Evolutionary conservation across 2,113 vertebrate species (phyloP), one percentile per base, ranked within the genome.

Genomic region (Podilymbus podiceps): DNA sequence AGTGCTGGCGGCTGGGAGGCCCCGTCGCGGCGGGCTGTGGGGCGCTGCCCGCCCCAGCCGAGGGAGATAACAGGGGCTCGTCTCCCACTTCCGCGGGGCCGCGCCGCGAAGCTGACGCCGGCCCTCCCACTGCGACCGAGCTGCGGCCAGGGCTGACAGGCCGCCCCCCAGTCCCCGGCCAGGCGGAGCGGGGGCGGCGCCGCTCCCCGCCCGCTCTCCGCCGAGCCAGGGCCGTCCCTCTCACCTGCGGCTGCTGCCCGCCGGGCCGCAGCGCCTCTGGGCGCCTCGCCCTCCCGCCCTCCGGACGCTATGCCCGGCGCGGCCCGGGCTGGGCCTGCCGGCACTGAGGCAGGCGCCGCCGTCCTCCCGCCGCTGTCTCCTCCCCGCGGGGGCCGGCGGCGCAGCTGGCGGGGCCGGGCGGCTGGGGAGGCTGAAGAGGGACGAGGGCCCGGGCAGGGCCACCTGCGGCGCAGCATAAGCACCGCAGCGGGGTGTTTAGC

Each of bases 401-500:
- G 38, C 19, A 28, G 56, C 42, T 21, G n/a, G 69, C n/a, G 12
- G 90, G 42, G 56, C 68, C 5, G 52, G 63, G 63, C 60, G 56
- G 44, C 12, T 27, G 24, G 19, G 28, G 40, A 40, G 27, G 28
- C n/a, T 21, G 58, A 7, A 8, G 76, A 12, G 22, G 31, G 21
- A 15, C 9, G 49, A 1, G 38, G 13, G 25, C 42, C 1, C 25
- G 17, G 72, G 47, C 55, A 15, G 58, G 64, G 38, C 18, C 13
- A 6, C 11, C 11, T 8, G 23, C 5, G 27, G 33, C 3, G 33
- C 40, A 25, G 59, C 24, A 5, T 5, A 5, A 50, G 40, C 42
- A 8, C 22, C 2, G 42, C 38, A 0, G 15, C 2, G n/a, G 10
- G 49, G 6, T 3, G 17, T 11, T 23, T 6, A 15, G 62, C 2